Conservation (phyloP, 92 coral and sea anemone species). For the Ricordea florida region DNA sequence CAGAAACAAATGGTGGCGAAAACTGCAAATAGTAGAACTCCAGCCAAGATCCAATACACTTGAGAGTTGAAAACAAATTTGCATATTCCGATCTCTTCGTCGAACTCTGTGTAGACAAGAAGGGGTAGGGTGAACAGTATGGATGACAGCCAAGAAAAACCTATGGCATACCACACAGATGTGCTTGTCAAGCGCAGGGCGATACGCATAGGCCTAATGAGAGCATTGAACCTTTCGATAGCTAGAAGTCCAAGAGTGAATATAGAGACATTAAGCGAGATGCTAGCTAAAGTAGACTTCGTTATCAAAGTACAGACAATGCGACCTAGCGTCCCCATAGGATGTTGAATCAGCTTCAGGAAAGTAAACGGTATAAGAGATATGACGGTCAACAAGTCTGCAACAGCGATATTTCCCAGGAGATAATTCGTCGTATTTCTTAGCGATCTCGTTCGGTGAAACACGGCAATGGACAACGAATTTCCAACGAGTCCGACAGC, state of each 20-base stretch:
- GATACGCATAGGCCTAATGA: conserved; percentile 55
- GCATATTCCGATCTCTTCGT: conserved; percentile 24
- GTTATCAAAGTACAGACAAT: conserved; percentile 48
- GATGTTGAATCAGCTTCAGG: conserved; percentile 36
- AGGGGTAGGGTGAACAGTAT: conserved; percentile 40
- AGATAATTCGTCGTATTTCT: conserved; percentile 65
- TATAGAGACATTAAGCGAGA: conserved; percentile 53
- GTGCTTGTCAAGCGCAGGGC: conserved; percentile 42
- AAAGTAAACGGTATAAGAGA: conserved; percentile 41
- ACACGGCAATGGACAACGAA: conserved; percentile 27
- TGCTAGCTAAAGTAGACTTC: conserved; percentile 40
- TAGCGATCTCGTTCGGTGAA: conserved; percentile 36
- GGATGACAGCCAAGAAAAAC: conserved; percentile 40
- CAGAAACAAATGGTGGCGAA: conserved; percentile 51
- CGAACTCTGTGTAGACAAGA: conserved; percentile 48
- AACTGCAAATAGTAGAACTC: conserved; percentile 15
- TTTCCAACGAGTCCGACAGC: conserved; percentile 40
- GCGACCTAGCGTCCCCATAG: conserved; percentile 34
- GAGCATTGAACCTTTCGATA: conserved; percentile 61
- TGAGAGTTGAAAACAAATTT: conserved; percentile 38
- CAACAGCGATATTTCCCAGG: conserved; percentile 54
- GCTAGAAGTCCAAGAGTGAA: conserved; percentile 60
- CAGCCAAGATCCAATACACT: conserved; percentile 55
- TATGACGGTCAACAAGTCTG: conserved; percentile 51
- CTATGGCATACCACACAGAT: conserved; percentile 44